Percentiles rank a stretch among this genome's conserved stretches.
Evolutionary conservation across 2,113 vertebrate species (phyloP).

Genomic region (Hippocampus mohnikei): DNA sequence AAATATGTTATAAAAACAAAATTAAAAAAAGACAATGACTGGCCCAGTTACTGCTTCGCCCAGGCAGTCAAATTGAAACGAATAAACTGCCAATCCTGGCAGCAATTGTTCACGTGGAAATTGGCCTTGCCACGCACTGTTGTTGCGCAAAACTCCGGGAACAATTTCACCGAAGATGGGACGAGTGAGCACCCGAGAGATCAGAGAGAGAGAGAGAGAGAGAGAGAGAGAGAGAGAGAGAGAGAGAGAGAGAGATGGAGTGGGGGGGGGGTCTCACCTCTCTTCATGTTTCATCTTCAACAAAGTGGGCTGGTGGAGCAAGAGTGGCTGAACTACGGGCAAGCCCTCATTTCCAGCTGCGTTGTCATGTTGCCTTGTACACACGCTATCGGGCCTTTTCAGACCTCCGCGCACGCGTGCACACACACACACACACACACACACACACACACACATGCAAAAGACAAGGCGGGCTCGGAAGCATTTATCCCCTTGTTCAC

Average conservation of each 20-base stretch:
- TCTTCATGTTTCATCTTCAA: constrained; percentile 50
- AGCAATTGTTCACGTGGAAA: constrained; percentile 77
- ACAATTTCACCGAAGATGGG: constrained; percentile 47
- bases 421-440: constrained; percentile 10
- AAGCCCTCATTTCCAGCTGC: constrained; percentile 26
- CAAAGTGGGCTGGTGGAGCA: constrained; percentile 26
- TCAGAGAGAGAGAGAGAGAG: constrained; percentile 3
- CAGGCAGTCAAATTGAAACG: constrained; percentile 76
- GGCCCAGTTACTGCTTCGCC: constrained; percentile 40
- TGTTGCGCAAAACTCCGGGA: constrained; percentile 50
- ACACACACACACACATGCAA: background rate
- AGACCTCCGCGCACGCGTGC: constrained; percentile 21
- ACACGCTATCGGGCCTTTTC: constrained; percentile 47
- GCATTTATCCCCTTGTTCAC: constrained; percentile 35
- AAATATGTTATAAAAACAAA: too few species aligned
- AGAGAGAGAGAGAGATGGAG: constrained; percentile 10
- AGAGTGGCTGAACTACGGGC: constrained; percentile 21
- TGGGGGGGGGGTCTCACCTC: constrained; percentile 31
- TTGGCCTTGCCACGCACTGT: constrained; percentile 60
- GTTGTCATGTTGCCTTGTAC: constrained; percentile 44
- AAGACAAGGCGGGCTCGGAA: constrained; percentile 27
- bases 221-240: constrained; percentile 8
- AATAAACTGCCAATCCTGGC: constrained; percentile 74
- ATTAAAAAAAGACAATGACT: constrained; percentile 43
- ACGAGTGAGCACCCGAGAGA: constrained; percentile 38